These are phyloP conservation scores for Cerceris ruficornis DNA, from an alignment of 2,888 invertebrate species.

Conservation along the genomic window DNA sequence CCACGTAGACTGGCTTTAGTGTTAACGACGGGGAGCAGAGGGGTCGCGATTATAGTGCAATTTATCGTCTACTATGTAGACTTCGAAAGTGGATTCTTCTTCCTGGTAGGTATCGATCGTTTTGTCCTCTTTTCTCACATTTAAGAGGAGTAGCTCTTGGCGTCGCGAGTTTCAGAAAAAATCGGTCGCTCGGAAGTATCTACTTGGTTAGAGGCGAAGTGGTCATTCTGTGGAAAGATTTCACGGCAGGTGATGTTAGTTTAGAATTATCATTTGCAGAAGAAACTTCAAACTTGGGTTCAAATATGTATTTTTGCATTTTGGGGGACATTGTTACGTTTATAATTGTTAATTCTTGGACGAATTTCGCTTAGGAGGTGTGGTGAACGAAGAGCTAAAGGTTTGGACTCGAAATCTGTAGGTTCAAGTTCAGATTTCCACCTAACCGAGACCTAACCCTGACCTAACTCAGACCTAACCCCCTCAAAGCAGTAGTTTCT, in stretches of 20 bases:
- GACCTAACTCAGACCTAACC: too few relatives aligned
- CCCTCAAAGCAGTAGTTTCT: too few relatives aligned
- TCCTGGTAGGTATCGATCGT: conserved; percentile 37
- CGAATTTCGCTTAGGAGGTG: too few relatives aligned
- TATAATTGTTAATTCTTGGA: too few relatives aligned
- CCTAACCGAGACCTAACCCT: too few relatives aligned
- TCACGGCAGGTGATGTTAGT: conserved; percentile 33
- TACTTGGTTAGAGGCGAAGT: conserved; percentile 20
- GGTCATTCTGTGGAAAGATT: conserved; percentile 21
- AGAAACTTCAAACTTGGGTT: too few relatives aligned
- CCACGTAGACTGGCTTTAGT: not conserved
- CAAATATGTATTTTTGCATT: too few relatives aligned
- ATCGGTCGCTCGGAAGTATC: conserved; percentile 27
- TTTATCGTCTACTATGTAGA: conserved; percentile 16
- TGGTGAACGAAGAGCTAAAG: too few relatives aligned
- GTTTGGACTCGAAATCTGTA: too few relatives aligned
- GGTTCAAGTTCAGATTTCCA: too few relatives aligned
- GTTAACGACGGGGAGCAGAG: conserved; percentile 3
- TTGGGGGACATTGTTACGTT: too few relatives aligned
- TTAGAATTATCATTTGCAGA: too few relatives aligned
- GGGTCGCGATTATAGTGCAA: conserved; percentile 25
- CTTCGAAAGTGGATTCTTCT: conserved; percentile 10
- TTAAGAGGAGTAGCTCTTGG: conserved; percentile 33
- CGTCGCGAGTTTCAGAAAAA: conserved; percentile 34
- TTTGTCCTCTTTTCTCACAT: conserved; percentile 34